Conservation (phyloP, 2,888 invertebrate genomes). For the Nephrotoma guestfalica region DNA sequence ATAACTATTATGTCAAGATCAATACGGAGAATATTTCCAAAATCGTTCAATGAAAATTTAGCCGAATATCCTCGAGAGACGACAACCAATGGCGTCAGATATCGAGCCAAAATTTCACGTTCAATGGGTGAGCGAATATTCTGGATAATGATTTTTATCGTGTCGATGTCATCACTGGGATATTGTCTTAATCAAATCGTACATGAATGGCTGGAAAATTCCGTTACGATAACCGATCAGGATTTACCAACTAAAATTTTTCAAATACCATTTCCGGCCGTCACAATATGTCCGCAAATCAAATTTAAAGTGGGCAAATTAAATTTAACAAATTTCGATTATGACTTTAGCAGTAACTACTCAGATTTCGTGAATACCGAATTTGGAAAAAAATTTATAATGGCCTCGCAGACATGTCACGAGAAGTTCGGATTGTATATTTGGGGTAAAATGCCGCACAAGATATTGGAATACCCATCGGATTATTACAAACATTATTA, state of each 20-base stretch:
- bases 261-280: constrained; percentile 14
- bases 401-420: too few relatives aligned
- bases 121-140: constrained; percentile 43
- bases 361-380: too few relatives aligned
- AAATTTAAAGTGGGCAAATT: too few relatives aligned
- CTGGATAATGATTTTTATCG: constrained; percentile 44
- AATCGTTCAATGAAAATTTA: constrained; percentile 20
- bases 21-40: too few relatives aligned
- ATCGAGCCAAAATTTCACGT: constrained; percentile 43
- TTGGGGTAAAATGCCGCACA: too few relatives aligned
- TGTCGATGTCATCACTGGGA: constrained; percentile 46
- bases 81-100: constrained; percentile 46
- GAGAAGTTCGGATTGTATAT: too few relatives aligned
- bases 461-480: too few relatives aligned
- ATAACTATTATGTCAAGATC: too few relatives aligned
- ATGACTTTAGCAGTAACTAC: too few relatives aligned
- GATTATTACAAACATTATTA: too few relatives aligned
- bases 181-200: constrained; percentile 46
- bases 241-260: constrained; percentile 39
- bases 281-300: background rate
- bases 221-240: constrained; percentile 56
- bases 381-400: background rate
- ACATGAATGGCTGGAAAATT: constrained; percentile 54
- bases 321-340: too few relatives aligned
- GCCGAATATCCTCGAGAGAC: constrained; percentile 45